phyloP scores from a whole-genome alignment of 2,888 invertebrate genomes.

The Lacanobia oleracea region DNA sequence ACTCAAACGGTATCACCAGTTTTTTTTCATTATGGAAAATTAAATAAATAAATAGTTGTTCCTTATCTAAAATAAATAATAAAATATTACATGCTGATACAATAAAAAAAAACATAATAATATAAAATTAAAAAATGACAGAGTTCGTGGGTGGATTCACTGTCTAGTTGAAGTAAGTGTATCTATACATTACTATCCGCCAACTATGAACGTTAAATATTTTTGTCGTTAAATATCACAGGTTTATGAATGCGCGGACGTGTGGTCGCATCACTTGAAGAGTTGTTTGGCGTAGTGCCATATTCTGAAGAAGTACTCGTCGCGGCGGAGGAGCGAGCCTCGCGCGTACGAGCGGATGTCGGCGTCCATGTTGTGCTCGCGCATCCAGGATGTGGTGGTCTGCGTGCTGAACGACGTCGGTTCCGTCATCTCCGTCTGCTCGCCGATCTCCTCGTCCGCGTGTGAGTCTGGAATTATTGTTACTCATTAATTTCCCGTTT shows the following conservation, averaged over 20 bases:
- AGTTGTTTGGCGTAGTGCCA: slow-evolving; percentile 96
- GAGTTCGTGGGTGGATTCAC: slow-evolving; percentile 70
- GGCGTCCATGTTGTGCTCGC: slow-evolving; percentile 98
- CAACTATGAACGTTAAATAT: slow-evolving; percentile 75
- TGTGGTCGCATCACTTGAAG: slow-evolving; percentile 92
- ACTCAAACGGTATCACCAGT: slow-evolving; percentile 75
- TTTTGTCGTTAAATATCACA: slow-evolving; percentile 86
- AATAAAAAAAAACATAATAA: slow-evolving; percentile 78
- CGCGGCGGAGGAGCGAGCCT: slow-evolving; percentile 95
- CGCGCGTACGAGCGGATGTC: slow-evolving; percentile 97
- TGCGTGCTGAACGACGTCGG: slow-evolving; percentile 97
- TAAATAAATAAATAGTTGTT: slow-evolving; percentile 83
- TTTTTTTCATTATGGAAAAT: slow-evolving; percentile 68
- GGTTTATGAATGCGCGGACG: slow-evolving; percentile 83
- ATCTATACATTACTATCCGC: slow-evolving; percentile 76
- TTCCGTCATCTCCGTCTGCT: slow-evolving; percentile 93
- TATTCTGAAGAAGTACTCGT: slow-evolving; percentile 99
- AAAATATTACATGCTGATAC: slow-evolving; percentile 70
- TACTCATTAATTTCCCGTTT: slow-evolving; percentile 11
- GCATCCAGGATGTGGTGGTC: slow-evolving; percentile 97
- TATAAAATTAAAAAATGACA: slow-evolving; percentile 78
- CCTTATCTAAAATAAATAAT: slow-evolving; percentile 80
- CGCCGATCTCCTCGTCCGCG: slow-evolving; percentile 85
- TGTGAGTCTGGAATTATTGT: slow-evolving; percentile 77
- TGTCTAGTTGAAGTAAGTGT: slow-evolving; percentile 63